Evolutionary conservation across 2,113 vertebrate species (phyloP).

Genomic region (Okapia johnstoni): DNA sequence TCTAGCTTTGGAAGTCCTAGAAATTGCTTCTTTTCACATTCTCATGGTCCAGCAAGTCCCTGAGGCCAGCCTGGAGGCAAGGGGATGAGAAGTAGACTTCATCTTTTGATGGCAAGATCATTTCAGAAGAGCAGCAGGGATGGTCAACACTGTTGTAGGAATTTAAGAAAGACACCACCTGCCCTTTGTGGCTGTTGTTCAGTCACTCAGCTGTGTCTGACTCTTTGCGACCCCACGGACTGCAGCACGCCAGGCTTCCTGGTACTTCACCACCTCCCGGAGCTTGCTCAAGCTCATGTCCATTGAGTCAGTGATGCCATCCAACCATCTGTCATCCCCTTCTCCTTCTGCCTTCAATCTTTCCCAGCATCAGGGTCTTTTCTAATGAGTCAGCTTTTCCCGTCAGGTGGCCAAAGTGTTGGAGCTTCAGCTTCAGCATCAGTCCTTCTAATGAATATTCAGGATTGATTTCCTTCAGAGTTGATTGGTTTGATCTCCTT

Average conservation of each 20-base stretch:
- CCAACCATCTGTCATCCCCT: not conserved
- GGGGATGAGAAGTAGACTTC: not conserved
- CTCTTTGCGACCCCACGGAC: not conserved
- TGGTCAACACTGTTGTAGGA: not conserved
- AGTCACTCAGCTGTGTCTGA: accelerated
- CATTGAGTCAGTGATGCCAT: not conserved
- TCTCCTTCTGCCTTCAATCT: not conserved
- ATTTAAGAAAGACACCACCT: not conserved
- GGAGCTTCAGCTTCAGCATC: not conserved
- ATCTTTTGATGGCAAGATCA: not conserved
- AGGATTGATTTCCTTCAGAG: not conserved
- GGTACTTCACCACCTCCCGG: accelerated
- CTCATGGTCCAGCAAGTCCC: not conserved
- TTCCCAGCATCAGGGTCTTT: not conserved
- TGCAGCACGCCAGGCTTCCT: not conserved
- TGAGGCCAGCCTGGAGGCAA: not conserved
- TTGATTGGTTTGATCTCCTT: not conserved
- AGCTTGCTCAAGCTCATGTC: not conserved
- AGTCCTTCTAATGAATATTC: not conserved
- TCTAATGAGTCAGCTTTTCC: not conserved
- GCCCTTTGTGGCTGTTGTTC: not conserved
- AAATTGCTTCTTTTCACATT: not conserved
- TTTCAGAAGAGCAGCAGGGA: not conserved
- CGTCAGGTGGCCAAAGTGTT: not conserved
- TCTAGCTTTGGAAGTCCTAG: not conserved